Conservation (phyloP, 2,797 vertebrate species). For the Aphelocoma californica region DNA sequence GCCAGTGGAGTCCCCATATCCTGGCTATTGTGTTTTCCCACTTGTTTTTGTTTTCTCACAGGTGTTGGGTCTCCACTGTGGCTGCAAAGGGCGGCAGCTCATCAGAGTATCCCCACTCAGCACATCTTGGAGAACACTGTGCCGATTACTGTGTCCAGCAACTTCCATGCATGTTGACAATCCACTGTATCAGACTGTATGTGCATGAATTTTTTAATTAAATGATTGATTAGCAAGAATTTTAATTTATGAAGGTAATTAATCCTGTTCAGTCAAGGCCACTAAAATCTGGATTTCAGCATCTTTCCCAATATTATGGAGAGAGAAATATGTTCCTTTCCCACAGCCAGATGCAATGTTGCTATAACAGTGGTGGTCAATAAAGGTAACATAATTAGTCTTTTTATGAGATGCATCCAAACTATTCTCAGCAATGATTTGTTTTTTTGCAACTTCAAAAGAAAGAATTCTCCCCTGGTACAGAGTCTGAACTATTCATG, state of each 20-base stretch:
- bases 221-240: background rate
- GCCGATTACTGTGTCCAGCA: background rate
- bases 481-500: background rate
- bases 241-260: conserved; percentile 4
- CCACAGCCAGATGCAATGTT: background rate
- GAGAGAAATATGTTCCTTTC: background rate
- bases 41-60: background rate
- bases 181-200: background rate
- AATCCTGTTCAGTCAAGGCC: background rate
- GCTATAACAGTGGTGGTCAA: background rate
- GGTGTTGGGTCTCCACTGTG: background rate
- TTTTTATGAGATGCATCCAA: background rate
- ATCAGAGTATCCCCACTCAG: accelerated
- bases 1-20: background rate
- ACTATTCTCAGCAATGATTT: background rate
- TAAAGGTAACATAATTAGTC: background rate
- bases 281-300: background rate
- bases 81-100: background rate
- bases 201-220: background rate
- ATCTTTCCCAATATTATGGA: background rate
- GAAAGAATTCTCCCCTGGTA: background rate
- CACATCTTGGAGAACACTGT: background rate
- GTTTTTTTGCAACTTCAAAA: background rate
- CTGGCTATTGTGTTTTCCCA: background rate
- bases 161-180: background rate